phyloP scores from a whole-genome alignment of 2,113 vertebrate genomes.

The Pseudorhombus dupliciocellatus region DNA sequence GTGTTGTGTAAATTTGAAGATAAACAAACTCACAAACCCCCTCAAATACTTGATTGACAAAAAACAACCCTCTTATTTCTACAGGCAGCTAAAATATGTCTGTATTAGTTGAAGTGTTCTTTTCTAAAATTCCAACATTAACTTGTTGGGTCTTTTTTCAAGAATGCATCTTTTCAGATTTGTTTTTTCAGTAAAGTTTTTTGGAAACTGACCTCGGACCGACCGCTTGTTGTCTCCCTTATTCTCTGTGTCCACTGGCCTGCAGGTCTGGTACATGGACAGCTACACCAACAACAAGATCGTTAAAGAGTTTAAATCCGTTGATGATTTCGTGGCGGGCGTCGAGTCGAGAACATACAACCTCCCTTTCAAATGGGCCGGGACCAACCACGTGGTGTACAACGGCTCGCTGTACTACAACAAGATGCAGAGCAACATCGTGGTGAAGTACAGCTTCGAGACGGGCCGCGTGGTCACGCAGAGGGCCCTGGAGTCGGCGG shows the following conservation, averaged over 20 bases:
- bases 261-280: slow-evolving; percentile 99
- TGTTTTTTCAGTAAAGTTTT: neutral
- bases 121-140: too few relatives aligned
- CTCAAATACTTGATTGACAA: too few relatives aligned
- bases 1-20: too few relatives aligned
- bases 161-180: too few relatives aligned
- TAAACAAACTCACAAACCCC: too few relatives aligned
- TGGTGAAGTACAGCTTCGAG: slow-evolving; percentile 96
- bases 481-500: slow-evolving; percentile 92
- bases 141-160: too few relatives aligned
- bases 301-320: slow-evolving; percentile 93
- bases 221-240: neutral
- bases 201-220: neutral
- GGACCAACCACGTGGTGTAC: slow-evolving; percentile 97
- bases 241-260: slow-evolving; percentile 3
- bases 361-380: slow-evolving; percentile 98
- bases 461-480: slow-evolving; percentile 91
- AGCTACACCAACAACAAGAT: slow-evolving; percentile 98
- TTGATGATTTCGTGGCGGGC: slow-evolving; percentile 92
- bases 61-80: too few relatives aligned
- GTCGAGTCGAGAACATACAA: slow-evolving; percentile 94
- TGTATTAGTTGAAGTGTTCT: too few relatives aligned
- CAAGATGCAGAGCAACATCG: slow-evolving; percentile 98
- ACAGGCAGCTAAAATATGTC: too few relatives aligned
- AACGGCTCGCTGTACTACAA: slow-evolving; percentile 98